Evolutionary conservation across 2,888 invertebrate species (phyloP).

Genomic region (Philhelius pedissequus): DNA sequence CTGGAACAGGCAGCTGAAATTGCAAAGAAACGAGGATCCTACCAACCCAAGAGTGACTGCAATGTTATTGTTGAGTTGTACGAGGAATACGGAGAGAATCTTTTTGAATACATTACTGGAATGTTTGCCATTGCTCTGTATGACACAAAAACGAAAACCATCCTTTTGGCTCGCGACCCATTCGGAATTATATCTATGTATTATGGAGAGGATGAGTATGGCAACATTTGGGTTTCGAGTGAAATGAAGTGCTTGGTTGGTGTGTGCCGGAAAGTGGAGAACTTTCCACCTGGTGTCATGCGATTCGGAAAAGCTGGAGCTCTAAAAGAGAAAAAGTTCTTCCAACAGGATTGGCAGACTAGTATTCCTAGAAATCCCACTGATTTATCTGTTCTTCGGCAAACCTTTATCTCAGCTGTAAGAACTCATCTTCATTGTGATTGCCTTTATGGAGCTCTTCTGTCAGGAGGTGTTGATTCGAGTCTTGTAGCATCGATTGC

Average conservation of each 20-base stretch:
- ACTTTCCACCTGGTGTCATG: slow-evolving; percentile 71
- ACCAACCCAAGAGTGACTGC: slow-evolving; percentile 77
- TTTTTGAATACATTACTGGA: slow-evolving; percentile 76
- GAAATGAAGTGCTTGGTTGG: slow-evolving; percentile 78
- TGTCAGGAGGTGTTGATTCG: slow-evolving; percentile 78
- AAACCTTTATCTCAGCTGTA: slow-evolving; percentile 76
- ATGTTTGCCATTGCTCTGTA: slow-evolving; percentile 78
- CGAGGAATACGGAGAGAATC: slow-evolving; percentile 73
- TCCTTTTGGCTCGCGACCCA: slow-evolving; percentile 77
- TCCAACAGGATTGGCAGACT: neutral
- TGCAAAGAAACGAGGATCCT: slow-evolving; percentile 73
- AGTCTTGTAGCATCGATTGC: slow-evolving; percentile 79
- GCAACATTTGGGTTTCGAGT: slow-evolving; percentile 77
- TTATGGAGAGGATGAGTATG: slow-evolving; percentile 74
- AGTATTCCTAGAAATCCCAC: slow-evolving; percentile 72
- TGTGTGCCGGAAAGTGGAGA: slow-evolving; percentile 73
- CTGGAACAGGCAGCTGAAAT: slow-evolving; percentile 75
- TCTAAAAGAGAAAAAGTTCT: too few species aligned
- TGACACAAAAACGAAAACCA: slow-evolving; percentile 73
- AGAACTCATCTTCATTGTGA: slow-evolving; percentile 78
- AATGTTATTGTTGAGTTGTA: slow-evolving; percentile 77
- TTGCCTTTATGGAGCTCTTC: slow-evolving; percentile 76
- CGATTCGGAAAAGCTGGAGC: too few species aligned
- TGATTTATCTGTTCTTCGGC: slow-evolving; percentile 72
- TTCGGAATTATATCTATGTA: slow-evolving; percentile 79